Evolutionary conservation across 2,888 invertebrate species (phyloP).

Genomic region (Elaeidobius kamerunicus): DNA sequence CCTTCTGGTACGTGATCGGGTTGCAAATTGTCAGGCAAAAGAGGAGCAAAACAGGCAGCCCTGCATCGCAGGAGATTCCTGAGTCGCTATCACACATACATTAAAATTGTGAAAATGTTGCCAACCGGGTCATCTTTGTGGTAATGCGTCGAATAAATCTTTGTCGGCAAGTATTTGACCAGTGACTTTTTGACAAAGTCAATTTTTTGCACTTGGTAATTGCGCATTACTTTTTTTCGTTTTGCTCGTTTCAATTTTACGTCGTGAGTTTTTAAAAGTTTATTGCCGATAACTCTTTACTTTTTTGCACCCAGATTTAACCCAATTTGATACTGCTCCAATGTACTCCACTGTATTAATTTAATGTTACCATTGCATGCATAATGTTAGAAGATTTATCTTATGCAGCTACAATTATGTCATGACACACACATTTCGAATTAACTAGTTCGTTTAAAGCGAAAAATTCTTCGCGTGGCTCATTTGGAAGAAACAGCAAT

Average conservation of each 20-base stretch:
- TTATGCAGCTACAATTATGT: no score
- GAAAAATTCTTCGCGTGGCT: no score
- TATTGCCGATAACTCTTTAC: no score
- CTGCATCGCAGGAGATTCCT: constrained; percentile 24
- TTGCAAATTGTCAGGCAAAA: constrained; percentile 26
- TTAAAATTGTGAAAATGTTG: constrained; percentile 31
- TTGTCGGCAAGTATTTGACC: constrained; percentile 20
- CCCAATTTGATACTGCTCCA: no score
- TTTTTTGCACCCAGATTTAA: no score
- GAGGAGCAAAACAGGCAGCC: constrained; percentile 26
- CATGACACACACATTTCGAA: no score
- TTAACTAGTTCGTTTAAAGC: no score
- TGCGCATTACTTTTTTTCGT: background rate
- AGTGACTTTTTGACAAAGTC: constrained; percentile 22
- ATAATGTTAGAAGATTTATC: no score
- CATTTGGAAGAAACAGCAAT: no score
- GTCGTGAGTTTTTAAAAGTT: no score
- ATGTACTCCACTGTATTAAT: no score
- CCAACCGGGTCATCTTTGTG: constrained; percentile 27
- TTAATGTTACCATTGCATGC: no score
- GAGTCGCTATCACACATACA: constrained; percentile 30
- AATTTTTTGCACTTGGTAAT: background rate
- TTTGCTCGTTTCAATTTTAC: background rate
- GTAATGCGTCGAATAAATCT: constrained; percentile 25
- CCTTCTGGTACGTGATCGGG: constrained; percentile 33